These are phyloP conservation scores for Thecophora atra DNA, from an alignment of 2,888 invertebrate genomes.

Conservation along the genomic window DNA sequence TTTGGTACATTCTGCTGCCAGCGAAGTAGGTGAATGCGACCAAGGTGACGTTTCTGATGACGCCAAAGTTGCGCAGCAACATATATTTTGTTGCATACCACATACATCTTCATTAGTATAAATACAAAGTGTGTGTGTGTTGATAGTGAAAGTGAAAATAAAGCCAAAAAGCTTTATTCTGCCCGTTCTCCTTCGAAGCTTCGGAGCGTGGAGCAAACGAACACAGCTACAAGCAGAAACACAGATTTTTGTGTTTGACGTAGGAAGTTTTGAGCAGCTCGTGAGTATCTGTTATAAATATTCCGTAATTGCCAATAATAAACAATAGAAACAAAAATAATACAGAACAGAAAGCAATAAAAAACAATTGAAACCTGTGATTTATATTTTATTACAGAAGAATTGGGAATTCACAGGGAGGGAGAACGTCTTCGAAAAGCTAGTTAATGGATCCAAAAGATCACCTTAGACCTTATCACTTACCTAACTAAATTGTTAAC, in stretches of 20 bases:
- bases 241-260: background rate
- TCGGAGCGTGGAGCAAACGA: background rate
- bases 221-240: background rate
- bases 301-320: too few species aligned
- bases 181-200: background rate
- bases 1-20: background rate
- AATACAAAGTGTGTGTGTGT: background rate
- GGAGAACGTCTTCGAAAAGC: background rate
- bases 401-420: too few species aligned
- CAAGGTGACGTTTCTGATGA: background rate
- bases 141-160: conserved; percentile 28
- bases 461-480: conserved; percentile 30
- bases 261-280: background rate
- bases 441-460: background rate
- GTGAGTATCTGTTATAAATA: too few species aligned
- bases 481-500: conserved; percentile 38
- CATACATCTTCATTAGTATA: background rate
- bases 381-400: too few species aligned
- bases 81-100: background rate
- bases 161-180: conserved; percentile 11
- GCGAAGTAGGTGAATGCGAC: background rate
- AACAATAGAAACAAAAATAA: background rate
- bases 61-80: background rate
- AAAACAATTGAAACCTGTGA: too few species aligned
- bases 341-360: background rate